Base-by-base conservation (phyloP, 1,140 invertebrate genomes). In the Calephelis virginiensis region DNA sequence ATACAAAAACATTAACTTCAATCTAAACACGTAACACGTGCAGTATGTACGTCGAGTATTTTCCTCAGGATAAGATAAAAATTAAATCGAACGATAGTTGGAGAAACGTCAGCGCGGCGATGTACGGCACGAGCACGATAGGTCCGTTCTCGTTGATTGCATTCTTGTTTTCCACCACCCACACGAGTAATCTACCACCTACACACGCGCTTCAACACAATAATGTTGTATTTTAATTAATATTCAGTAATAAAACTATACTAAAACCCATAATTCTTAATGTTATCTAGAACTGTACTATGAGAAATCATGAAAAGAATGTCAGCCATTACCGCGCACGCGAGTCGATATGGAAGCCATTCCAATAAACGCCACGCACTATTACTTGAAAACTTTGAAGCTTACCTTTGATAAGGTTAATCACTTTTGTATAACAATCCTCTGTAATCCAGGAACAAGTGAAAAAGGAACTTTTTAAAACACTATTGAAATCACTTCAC, bases 261-360 rank as follows among this genome's bases (percentile, higher is more conserved):
- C 63, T 56, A 64, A 37, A 50, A 17, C 38, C 40, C n/a, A 45
- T 37, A 14, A 12, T 50, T 53, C 49, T 43, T 28, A 14, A 50
- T 53, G 37, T 64, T 64, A 64, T 64, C 50, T 64, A 62, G 14
- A 40, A 48, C 8, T 64, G 17, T n/a, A 59, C 63, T 43, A 45
- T 12, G 50, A 64, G 63, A 64, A 81, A 78, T 74, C 73, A 74
- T 77, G 77, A 87, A 87, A 85, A 86, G 83, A 86, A 85, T 82
- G 86, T 89, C 86, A 86, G 88, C 88, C 88, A 90, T 90, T 90
- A 89, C 81, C 85, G 85, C 88, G 84, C 88, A 90, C 85, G 81
- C 85, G 78, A 89, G 83, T 90, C 86, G 85, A 89, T 90, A 87
- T 80, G 84, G 88, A 88, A 88, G 86, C 86, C 85, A 90, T 88